Conservation (phyloP, 2,888 invertebrate species). For the Hypomecis punctinalis region DNA sequence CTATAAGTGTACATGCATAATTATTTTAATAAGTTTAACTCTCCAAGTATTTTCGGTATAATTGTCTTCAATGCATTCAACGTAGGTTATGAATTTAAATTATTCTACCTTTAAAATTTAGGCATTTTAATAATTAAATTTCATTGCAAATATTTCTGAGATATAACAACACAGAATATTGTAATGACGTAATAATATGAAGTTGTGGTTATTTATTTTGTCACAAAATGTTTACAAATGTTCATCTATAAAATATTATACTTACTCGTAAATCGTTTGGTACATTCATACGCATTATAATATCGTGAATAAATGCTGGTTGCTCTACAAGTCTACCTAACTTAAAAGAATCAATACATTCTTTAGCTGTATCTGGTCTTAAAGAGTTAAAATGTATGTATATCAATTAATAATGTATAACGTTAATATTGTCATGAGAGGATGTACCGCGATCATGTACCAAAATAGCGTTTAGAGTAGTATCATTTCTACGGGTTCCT, state of each 20-base stretch:
- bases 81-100: constrained; percentile 13
- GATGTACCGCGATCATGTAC: constrained; percentile 22
- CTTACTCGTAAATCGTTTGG: no score
- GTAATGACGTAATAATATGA: background rate
- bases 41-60: constrained; percentile 27
- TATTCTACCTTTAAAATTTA: constrained; percentile 21
- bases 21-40: constrained; percentile 37
- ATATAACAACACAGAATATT: background rate
- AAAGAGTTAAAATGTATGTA: no score
- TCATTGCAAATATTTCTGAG: constrained; percentile 1
- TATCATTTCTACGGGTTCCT: constrained; percentile 56
- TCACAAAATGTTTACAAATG: no score
- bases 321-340: no score
- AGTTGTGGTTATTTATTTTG: background rate
- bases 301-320: no score
- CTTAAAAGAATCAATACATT: no score
- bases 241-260: no score
- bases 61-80: constrained; percentile 12
- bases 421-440: constrained; percentile 14
- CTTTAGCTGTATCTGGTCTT: no score
- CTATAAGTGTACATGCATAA: constrained; percentile 5
- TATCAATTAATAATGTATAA: no score
- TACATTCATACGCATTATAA: no score
- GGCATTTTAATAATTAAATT: constrained; percentile 10
- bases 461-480: constrained; percentile 54